Evolutionary conservation across 1,140 invertebrate genomes (phyloP).

Genomic region (Heterodera schachtii): DNA sequence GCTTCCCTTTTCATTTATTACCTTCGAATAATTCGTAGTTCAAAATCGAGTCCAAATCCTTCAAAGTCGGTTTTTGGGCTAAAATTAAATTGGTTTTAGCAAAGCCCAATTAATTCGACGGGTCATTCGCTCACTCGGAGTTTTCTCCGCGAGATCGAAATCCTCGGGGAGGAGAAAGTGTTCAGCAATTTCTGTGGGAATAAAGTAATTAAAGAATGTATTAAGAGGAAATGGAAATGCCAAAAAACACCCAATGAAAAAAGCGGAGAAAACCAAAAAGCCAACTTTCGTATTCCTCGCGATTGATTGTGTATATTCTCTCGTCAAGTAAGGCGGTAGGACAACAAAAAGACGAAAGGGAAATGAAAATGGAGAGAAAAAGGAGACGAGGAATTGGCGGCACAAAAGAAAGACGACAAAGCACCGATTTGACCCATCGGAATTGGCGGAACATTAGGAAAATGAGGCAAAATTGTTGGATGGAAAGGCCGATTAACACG

Average conservation of each 20-base stretch:
- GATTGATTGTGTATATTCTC: slow-evolving; percentile 18
- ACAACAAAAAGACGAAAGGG: neutral
- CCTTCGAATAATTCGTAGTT: slow-evolving; percentile 61
- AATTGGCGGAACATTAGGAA: neutral
- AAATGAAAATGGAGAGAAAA: neutral
- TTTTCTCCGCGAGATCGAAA: slow-evolving; percentile 59
- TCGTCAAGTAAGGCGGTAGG: neutral
- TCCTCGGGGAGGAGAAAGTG: slow-evolving; percentile 62
- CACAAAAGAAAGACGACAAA: neutral
- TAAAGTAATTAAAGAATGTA: neutral
- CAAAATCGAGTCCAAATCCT: slow-evolving; percentile 61
- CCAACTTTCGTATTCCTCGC: slow-evolving; percentile 35
- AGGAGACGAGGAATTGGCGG: neutral
- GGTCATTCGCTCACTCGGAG: slow-evolving; percentile 42
- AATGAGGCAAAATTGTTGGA: neutral
- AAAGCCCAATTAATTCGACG: neutral
- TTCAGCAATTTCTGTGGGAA: slow-evolving; percentile 33
- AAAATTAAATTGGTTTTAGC: slow-evolving; percentile 28
- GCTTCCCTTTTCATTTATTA: neutral
- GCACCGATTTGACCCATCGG: neutral
- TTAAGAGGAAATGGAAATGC: neutral
- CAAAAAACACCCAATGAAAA: neutral
- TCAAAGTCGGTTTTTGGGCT: slow-evolving; percentile 55
- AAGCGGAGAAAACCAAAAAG: slow-evolving; percentile 3
- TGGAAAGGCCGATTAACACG: neutral